Conservation (phyloP, 1,140 invertebrate species). For the Lepidurus apus region DNA sequence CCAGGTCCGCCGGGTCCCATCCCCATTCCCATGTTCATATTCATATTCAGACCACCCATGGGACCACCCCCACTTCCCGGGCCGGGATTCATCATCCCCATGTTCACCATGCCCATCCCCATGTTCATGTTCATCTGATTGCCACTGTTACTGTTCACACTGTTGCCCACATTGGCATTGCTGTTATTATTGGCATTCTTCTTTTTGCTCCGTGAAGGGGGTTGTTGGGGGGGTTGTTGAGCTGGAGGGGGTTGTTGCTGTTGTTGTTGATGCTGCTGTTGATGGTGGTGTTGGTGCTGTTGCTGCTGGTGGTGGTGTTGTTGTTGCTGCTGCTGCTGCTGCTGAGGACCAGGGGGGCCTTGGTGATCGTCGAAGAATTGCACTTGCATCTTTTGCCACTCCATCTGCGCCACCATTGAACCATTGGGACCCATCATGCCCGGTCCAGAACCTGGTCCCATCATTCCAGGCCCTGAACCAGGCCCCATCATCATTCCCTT, state of each 20-base stretch:
- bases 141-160: not conserved
- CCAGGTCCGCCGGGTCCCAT: constrained; percentile 37
- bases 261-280: constrained; percentile 22
- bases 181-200: constrained; percentile 37
- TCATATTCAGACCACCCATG: constrained; percentile 30
- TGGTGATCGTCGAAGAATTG: constrained; percentile 66
- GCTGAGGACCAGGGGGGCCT: constrained; percentile 21
- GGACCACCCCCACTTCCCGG: constrained; percentile 37
- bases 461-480: constrained; percentile 38
- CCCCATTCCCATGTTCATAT: constrained; percentile 44
- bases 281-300: not conserved
- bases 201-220: constrained; percentile 45
- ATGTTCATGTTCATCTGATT: constrained; percentile 28
- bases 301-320: not conserved
- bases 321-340: constrained; percentile 24
- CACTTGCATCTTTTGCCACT: constrained; percentile 84
- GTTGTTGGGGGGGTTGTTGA: constrained; percentile 25
- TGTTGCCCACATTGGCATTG: constrained; percentile 29
- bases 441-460: constrained; percentile 37
- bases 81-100: constrained; percentile 23
- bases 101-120: constrained; percentile 26
- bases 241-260: constrained; percentile 20
- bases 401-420: constrained; percentile 55
- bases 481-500: constrained; percentile 37
- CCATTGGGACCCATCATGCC: constrained; percentile 10